Evolutionary conservation across 1,140 invertebrate species (phyloP), one percentile per base, ranked within the genome.

Genomic region (Caerostris extrusa): DNA sequence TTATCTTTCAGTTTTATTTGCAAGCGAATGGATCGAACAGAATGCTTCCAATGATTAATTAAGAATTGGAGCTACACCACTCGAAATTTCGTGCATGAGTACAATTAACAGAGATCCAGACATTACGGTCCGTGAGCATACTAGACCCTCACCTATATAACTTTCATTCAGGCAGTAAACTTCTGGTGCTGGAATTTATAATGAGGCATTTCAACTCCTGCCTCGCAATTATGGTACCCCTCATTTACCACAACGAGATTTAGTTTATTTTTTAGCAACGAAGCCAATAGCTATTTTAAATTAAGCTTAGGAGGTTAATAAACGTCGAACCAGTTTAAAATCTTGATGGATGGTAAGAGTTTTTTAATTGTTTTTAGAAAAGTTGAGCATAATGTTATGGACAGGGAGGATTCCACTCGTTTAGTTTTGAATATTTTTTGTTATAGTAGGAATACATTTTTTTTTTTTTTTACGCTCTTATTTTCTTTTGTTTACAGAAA

Each of bases 101-200:
- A 34, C 71, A 12, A 77, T 77, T 77, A 77, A 50, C 71, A 34
- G 71, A 71, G 50, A 34, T 34, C 69, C 50, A 7, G 19, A 34
- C 34, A 10, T 50, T 77, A 34, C 34, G 71, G 34, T 34, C 34
- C 34, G 10, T 12, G 12, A 77, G 34, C 71, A 77, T 34, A 10
- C 5, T 34, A 5, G 50, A 50, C 71, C 71, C 71, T 77, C 71
- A 12, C 71, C 34, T 77, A 77, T 77, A 77, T 77, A 53, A 50
- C 71, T 77, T 77, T 77, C 71, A 77, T 77, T 77, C 71, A 77
- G 12, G 71, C 53, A 53, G 71, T 50, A 77, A 77, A 77, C 53
- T 77, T 77, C 71, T 50, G 53, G 34, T 34, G 71, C 34, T 50
- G 71, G 71, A 77, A 77, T 77, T 77, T 77, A 53, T 77, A 77